Evolutionary conservation across 2,797 vertebrate genomes (phyloP), one percentile per base, ranked within the genome.

Genomic region (Gymnodraco acuticeps): DNA sequence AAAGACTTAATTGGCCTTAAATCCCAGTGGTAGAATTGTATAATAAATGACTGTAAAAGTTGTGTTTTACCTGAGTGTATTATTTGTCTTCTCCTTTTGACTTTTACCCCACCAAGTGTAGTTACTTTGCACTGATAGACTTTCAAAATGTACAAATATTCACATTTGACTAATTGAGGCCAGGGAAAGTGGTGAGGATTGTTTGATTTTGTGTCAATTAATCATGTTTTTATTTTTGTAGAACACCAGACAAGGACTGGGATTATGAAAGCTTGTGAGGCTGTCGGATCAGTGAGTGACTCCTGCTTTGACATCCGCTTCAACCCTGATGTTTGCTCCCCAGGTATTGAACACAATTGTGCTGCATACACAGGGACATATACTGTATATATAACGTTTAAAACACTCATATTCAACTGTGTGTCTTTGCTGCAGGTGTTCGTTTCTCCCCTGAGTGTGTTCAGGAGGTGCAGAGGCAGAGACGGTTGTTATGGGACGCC

Each of bases 271-370:
- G 96, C 96, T 0, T 97, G 96, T 91, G 93, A 94, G 75, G 94
- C 96, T 0, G 96, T 96, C 0, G 95, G 96, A 73, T 97, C 97
- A 80, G 89, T 96, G 60, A 97, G 96, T 45, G 93, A 94, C 86
- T 95, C 92, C 0, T 93, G 94, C n/a, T 98, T 97, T 12, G 97
- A 99, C 64, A 96, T 99, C 56, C 94, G 95, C 75, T 99, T 99
- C 92, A 99, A 98, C 89, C 96, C 97, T 11, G 96, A 99, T 81
- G 95, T 98, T 88, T 98, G 96, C 91, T 97, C 95, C 5, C 95
- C 97, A 94, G 97, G 98, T 97, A 89, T 0, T 56, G 19, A 56
- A 46, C 19, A 51, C 54, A 64, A 1, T 16, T 42, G 1, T 3
- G 1, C 27, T 27, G 27, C 27, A 27, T 27, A 58, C 27, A n/a